Evolutionary conservation across 2,113 vertebrate genomes (phyloP).

Genomic region (Phycodurus eques): DNA sequence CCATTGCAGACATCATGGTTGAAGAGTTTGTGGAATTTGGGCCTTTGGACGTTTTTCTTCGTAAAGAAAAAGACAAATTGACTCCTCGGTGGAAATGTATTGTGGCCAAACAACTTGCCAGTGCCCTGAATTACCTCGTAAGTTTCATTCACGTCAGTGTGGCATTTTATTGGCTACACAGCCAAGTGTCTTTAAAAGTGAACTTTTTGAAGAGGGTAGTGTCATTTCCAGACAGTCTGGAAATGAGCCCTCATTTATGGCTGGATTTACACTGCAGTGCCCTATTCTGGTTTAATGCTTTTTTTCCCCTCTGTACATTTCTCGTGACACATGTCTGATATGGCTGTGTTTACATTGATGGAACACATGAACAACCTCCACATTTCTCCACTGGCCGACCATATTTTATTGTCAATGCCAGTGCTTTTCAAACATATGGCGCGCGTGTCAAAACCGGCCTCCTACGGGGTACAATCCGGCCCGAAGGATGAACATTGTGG

Average conservation of each 20-base stretch:
- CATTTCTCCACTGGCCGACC: too few species aligned
- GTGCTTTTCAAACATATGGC: too few species aligned
- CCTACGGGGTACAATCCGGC: too few species aligned
- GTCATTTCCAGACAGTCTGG: background rate
- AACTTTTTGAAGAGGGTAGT: background rate
- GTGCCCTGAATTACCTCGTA: conserved; percentile 90
- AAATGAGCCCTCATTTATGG: background rate
- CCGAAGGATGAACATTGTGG: too few species aligned
- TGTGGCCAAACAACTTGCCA: conserved; percentile 87
- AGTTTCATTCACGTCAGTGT: conserved; percentile 37
- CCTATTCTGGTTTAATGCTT: too few species aligned
- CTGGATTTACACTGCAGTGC: too few species aligned
- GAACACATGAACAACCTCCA: too few species aligned
- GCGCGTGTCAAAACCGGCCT: too few species aligned
- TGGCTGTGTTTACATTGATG: too few species aligned
- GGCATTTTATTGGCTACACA: background rate
- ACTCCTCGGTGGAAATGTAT: conserved; percentile 85
- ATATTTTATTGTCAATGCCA: too few species aligned
- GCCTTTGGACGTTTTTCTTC: conserved; percentile 86
- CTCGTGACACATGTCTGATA: too few species aligned
- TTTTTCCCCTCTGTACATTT: too few species aligned
- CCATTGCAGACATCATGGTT: conserved; percentile 85
- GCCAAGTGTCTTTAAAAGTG: background rate
- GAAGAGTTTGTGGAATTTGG: conserved; percentile 90
- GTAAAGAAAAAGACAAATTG: conserved; percentile 74